phyloP scores from a whole-genome alignment of 2,797 vertebrate species.

The Basileuterus tristriatus region DNA sequence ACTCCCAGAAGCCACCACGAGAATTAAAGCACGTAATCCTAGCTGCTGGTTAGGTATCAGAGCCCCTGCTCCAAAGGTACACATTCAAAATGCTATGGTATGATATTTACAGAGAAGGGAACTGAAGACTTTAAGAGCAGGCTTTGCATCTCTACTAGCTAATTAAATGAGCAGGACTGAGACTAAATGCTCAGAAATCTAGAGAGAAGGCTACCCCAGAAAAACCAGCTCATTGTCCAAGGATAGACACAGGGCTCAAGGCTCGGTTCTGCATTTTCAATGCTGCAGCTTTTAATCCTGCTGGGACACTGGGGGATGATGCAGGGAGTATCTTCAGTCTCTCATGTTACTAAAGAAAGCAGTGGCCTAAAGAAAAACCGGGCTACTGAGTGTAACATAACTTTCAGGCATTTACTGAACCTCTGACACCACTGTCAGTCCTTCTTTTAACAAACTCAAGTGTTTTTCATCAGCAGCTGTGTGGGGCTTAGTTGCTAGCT shows the following conservation, averaged over 20 bases:
- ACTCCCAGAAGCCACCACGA: neutral
- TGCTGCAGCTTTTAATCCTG: neutral
- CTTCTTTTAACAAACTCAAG: neutral
- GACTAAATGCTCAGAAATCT: neutral
- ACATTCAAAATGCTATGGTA: neutral
- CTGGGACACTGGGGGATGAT: accelerated
- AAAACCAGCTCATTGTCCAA: neutral
- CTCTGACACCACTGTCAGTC: neutral
- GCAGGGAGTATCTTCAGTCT: neutral
- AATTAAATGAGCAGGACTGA: neutral
- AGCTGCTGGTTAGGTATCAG: neutral
- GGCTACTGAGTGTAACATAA: neutral
- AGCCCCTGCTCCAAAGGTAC: neutral
- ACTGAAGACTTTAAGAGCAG: neutral
- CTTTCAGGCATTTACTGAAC: neutral
- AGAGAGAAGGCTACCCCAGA: neutral
- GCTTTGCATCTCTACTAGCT: neutral
- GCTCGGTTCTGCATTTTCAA: neutral
- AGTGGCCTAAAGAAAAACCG: neutral
- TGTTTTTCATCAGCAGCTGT: neutral
- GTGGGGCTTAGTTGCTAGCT: neutral
- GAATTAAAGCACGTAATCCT: neutral
- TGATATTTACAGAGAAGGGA: neutral
- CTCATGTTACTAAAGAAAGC: neutral
- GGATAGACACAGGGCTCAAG: neutral